A percentile compares a stretch with the other conserved stretches of the same genome.
Conservation (phyloP, 2,888 invertebrate species). For the Drosophila formosana region DNA sequence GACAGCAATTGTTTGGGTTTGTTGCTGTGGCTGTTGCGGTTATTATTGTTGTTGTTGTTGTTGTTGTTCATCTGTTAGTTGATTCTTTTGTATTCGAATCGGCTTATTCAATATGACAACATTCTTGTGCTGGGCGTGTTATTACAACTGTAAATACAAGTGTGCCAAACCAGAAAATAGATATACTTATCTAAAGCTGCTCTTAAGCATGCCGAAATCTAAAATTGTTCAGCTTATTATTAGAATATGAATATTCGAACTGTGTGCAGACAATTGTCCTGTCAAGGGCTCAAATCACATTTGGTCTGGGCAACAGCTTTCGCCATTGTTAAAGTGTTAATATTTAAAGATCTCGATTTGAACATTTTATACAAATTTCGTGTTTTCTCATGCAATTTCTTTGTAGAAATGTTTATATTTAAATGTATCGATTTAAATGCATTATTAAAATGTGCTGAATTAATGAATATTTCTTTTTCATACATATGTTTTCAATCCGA, state of each 20-base stretch:
- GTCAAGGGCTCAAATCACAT: not conserved
- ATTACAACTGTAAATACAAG: constrained; percentile 38
- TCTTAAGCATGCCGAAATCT: constrained; percentile 2
- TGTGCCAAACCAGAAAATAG: constrained; percentile 13
- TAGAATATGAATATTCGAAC: not conserved
- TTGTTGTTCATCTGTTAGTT: constrained; percentile 47
- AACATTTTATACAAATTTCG: no score
- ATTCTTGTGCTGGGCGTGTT: constrained; percentile 23
- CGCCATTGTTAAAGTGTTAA: no score
- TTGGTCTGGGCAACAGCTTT: not conserved
- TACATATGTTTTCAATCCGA: not conserved
- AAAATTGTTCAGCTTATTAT: constrained; percentile 1
- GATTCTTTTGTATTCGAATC: constrained; percentile 43
- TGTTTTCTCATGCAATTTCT: no score
- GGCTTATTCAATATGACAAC: constrained; percentile 47
- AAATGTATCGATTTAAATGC: not conserved
- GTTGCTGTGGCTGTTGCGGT: constrained; percentile 45
- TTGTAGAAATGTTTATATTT: no score
- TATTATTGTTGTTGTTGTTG: constrained; percentile 29
- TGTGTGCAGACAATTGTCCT: not conserved
- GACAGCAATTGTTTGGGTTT: constrained; percentile 75
- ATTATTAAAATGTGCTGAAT: not conserved
- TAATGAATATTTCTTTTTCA: not conserved
- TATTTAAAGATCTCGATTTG: not conserved
- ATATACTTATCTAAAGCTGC: constrained; percentile 7